phyloP scores from a whole-genome alignment of 2,797 vertebrate genomes.

The Mycteria americana region DNA sequence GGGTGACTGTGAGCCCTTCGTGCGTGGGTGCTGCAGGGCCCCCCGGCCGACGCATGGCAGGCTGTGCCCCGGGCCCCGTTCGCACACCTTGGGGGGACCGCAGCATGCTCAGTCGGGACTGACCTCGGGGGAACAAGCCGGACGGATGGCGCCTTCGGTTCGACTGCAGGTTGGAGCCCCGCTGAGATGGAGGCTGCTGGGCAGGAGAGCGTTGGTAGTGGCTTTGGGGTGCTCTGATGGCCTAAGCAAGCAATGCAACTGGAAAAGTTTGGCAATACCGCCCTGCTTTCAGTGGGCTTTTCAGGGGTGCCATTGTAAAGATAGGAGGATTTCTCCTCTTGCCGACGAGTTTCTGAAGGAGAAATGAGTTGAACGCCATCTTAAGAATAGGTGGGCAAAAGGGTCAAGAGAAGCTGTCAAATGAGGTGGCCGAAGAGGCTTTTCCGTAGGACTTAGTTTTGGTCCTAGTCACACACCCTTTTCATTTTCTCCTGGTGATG shows the following conservation, averaged over 20 bases:
- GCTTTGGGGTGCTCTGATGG: not conserved
- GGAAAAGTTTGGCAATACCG: not conserved
- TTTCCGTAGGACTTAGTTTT: not conserved
- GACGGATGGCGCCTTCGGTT: accelerated
- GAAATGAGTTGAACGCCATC: not conserved
- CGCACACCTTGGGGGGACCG: accelerated
- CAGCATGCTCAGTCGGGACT: accelerated
- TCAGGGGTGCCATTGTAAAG: not conserved
- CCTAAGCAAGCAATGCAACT: not conserved
- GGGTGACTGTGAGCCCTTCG: accelerated
- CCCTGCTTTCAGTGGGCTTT: not conserved
- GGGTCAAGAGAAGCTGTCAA: not conserved
- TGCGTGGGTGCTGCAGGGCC: not conserved
- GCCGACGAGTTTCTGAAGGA: not conserved
- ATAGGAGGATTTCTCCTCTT: not conserved
- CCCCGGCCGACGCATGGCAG: accelerated
- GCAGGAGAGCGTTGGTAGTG: accelerated
- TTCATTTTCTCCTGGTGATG: not conserved
- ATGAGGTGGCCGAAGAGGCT: not conserved
- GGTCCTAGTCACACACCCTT: not conserved
- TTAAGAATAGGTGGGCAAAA: not conserved
- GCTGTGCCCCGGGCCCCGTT: not conserved
- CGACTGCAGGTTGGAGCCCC: not conserved
- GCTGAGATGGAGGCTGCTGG: not conserved
- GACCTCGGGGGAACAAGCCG: accelerated